Conservation (phyloP, 2,888 invertebrate genomes). For the Drosophila atripex region DNA sequence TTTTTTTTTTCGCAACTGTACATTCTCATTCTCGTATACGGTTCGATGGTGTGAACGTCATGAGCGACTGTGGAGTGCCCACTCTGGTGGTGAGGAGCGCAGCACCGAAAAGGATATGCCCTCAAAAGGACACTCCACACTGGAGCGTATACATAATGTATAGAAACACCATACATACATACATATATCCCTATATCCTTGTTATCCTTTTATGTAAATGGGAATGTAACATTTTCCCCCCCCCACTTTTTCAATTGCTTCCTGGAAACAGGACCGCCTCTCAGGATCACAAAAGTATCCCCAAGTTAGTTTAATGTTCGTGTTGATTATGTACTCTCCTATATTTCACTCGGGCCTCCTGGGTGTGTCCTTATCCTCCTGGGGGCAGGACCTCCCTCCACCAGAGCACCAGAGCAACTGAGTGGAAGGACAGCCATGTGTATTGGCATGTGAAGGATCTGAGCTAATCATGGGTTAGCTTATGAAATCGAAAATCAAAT, state of each 20-base stretch:
- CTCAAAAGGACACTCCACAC: slow-evolving; percentile 2
- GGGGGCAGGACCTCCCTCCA: slow-evolving; percentile 3
- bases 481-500: slow-evolving; percentile 50
- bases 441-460: slow-evolving; percentile 37
- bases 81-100: slow-evolving; percentile 11
- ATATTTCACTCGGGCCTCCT: slow-evolving; percentile 18
- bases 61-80: slow-evolving; percentile 58
- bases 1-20: no score
- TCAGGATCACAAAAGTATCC: slow-evolving; percentile 24
- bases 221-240: slow-evolving; percentile 34
- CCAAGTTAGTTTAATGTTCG: slow-evolving; percentile 67
- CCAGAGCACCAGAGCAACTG: no score
- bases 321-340: slow-evolving; percentile 65
- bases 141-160: slow-evolving; percentile 11
- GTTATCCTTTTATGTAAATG: not conserved
- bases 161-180: not conserved
- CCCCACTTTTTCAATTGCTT: slow-evolving; percentile 72
- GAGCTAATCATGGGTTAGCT: slow-evolving; percentile 62
- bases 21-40: slow-evolving; percentile 4
- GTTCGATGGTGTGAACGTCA: slow-evolving; percentile 42
- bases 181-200: no score
- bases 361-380: slow-evolving; percentile 51
- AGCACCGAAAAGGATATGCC: not conserved
- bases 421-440: slow-evolving; percentile 2
- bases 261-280: slow-evolving; percentile 20